Conservation (phyloP, 2,797 vertebrate species). For the Triplophysa bombifrons region DNA sequence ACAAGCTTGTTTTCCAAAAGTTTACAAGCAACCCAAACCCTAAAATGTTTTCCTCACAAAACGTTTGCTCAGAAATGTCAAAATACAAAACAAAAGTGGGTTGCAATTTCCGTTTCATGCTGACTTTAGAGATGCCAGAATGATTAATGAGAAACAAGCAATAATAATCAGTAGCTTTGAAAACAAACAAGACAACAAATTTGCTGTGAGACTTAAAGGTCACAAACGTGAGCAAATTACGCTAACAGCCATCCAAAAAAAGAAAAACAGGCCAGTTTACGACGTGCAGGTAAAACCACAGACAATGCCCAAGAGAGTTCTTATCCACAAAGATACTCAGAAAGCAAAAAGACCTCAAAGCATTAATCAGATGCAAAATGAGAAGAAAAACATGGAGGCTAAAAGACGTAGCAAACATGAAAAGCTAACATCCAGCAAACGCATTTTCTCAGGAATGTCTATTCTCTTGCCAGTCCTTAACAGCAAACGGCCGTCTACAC, state of each 20-base stretch:
- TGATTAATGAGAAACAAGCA: slow-evolving; percentile 15
- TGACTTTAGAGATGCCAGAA: not conserved
- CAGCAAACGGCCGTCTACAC: slow-evolving; percentile 34
- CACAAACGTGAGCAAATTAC: slow-evolving; percentile 2
- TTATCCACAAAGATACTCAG: not conserved
- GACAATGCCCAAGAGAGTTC: not conserved
- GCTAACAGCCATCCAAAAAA: not conserved
- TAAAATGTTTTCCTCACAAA: not conserved
- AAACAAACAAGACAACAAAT: slow-evolving; percentile 30
- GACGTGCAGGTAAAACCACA: not conserved
- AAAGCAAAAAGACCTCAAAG: slow-evolving; percentile 6
- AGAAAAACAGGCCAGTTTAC: not conserved
- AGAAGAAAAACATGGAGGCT: slow-evolving; percentile 6
- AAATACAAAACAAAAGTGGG: not conserved
- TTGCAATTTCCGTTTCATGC: not conserved
- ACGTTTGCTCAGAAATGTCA: not conserved
- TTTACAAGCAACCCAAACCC: not conserved
- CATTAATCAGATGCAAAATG: not conserved
- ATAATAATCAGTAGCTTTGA: slow-evolving; percentile 20
- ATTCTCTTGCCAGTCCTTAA: slow-evolving; percentile 52
- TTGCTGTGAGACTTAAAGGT: slow-evolving; percentile 24
- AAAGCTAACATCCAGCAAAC: slow-evolving; percentile 40
- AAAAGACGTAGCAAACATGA: slow-evolving; percentile 32
- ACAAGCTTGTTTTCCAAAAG: not conserved
- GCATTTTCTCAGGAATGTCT: slow-evolving; percentile 46